Conservation (phyloP, 2,888 invertebrate species). For the Apotomis betuletana region DNA sequence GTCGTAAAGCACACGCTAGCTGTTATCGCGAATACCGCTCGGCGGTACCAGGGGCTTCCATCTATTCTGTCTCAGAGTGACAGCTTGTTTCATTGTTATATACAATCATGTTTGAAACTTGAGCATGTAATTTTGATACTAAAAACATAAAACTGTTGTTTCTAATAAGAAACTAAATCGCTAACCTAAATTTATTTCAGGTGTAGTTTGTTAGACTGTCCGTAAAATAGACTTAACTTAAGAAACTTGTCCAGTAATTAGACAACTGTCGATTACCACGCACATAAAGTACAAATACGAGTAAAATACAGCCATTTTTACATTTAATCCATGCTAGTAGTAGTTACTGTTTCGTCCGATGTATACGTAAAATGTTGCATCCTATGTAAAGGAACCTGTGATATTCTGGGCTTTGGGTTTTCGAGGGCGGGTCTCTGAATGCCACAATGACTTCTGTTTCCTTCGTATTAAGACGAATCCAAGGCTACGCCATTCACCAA, state of each 20-base stretch:
- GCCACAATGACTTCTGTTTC: constrained; percentile 4
- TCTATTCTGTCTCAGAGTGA: constrained; percentile 53
- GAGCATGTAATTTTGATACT: constrained; percentile 53
- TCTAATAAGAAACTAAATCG: constrained; percentile 42
- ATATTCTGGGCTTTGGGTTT: constrained; percentile 62
- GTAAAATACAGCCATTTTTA: constrained; percentile 68
- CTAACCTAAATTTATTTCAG: constrained; percentile 42
- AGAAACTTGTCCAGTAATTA: constrained; percentile 48
- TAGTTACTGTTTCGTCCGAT: constrained; percentile 35
- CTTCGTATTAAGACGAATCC: constrained; percentile 5
- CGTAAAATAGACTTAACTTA: constrained; percentile 29
- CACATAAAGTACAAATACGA: constrained; percentile 74
- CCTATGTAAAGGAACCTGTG: constrained; percentile 65
- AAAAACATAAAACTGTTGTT: constrained; percentile 28
- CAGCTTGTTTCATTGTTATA: constrained; percentile 51
- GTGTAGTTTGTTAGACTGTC: constrained; percentile 37
- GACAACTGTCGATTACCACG: constrained; percentile 61
- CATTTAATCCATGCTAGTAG: constrained; percentile 51
- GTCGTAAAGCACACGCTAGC: constrained; percentile 64
- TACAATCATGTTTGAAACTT: constrained; percentile 42
- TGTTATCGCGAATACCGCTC: constrained; percentile 52
- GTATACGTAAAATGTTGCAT: constrained; percentile 36
- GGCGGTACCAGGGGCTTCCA: constrained; percentile 57
- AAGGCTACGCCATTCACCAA: constrained; percentile 27
- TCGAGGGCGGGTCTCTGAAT: constrained; percentile 6